A percentile compares a stretch with the other conserved stretches of the same genome.
phyloP scores from a whole-genome alignment of 1,140 invertebrate genomes.

The Temnothorax curvispinosus region DNA sequence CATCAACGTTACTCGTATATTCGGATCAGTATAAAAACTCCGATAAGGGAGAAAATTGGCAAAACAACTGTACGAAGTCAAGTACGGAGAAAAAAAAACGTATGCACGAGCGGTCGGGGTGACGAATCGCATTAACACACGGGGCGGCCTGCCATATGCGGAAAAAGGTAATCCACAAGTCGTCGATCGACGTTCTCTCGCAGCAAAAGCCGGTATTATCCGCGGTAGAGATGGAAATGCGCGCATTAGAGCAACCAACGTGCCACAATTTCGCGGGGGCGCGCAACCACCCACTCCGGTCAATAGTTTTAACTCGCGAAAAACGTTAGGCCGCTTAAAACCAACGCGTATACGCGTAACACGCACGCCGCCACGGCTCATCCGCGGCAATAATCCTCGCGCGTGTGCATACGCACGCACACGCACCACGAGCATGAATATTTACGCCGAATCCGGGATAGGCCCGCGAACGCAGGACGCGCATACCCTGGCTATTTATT shows the following conservation, averaged over 20 bases:
- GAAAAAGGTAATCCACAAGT: slow-evolving; percentile 46
- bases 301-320: slow-evolving; percentile 52
- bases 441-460: slow-evolving; percentile 48
- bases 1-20: too few species aligned
- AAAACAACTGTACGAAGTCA: background rate
- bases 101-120: background rate
- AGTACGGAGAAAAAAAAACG: background rate
- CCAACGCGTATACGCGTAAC: background rate
- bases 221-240: slow-evolving; percentile 45
- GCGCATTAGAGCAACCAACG: slow-evolving; percentile 56
- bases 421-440: slow-evolving; percentile 51
- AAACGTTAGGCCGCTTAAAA: slow-evolving; percentile 66
- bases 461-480: slow-evolving; percentile 13
- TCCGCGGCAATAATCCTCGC: slow-evolving; percentile 49
- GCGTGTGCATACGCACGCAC: slow-evolving; percentile 13
- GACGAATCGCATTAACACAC: slow-evolving; percentile 41
- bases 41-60: background rate
- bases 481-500: slow-evolving; percentile 63
- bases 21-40: background rate
- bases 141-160: slow-evolving; percentile 6
- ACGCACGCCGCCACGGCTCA: slow-evolving; percentile 30
- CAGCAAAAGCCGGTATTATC: slow-evolving; percentile 47
- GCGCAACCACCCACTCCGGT: slow-evolving; percentile 32
- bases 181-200: slow-evolving; percentile 38
- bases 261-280: slow-evolving; percentile 45